Conservation (phyloP, 2,113 vertebrate species). For the Eira barbara region DNA sequence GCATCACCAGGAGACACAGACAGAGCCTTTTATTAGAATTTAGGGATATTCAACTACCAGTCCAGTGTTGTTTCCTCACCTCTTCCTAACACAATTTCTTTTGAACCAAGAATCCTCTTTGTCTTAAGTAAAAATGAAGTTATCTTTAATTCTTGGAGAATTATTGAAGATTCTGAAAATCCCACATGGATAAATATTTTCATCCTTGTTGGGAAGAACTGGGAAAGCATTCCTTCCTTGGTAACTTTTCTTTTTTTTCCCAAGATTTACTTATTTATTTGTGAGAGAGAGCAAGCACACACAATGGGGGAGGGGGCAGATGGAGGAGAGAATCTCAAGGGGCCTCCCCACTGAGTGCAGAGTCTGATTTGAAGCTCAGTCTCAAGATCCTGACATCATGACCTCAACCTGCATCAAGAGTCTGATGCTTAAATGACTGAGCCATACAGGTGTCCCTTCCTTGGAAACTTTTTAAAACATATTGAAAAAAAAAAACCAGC, state of each 20-base stretch:
- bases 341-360: background rate
- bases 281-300: background rate
- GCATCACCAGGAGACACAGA: background rate
- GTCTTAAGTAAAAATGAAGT: background rate
- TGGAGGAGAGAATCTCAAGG: background rate
- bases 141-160: background rate
- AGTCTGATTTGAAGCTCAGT: background rate
- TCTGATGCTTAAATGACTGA: background rate
- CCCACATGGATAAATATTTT: background rate
- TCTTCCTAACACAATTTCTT: background rate
- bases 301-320: background rate
- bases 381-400: background rate
- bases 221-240: background rate
- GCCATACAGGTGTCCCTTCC: background rate
- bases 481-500: background rate
- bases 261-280: background rate
- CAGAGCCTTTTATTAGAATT: background rate
- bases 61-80: background rate
- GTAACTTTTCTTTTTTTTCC: background rate
- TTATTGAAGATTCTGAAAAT: background rate
- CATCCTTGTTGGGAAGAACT: background rate
- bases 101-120: background rate
- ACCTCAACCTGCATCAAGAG: background rate
- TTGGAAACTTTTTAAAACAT: background rate
- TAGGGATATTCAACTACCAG: background rate